phyloP scores from a whole-genome alignment of 2,797 vertebrate species.

The Phrynocephalus vlangalii region DNA sequence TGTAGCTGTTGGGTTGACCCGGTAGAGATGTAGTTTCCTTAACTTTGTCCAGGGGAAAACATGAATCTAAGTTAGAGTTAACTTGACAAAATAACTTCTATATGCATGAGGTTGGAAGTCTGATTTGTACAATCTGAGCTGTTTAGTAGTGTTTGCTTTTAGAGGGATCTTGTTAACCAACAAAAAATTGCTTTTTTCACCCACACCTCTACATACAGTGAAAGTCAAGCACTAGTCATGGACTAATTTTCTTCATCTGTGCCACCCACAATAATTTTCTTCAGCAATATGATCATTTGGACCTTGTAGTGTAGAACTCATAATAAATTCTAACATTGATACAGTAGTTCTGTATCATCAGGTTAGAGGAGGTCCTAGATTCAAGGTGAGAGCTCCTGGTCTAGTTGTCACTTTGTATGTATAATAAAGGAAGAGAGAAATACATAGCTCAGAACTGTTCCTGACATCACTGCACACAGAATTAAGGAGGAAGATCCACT shows the following conservation, averaged over 20 bases:
- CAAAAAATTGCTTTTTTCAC: neutral
- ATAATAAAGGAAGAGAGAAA: neutral
- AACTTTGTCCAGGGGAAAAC: constrained; percentile 54
- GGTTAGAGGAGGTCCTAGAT: neutral
- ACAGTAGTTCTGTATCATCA: neutral
- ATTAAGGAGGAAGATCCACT: neutral
- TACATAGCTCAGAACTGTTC: neutral
- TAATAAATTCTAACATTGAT: neutral
- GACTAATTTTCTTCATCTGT: neutral
- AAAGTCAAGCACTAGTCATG: neutral
- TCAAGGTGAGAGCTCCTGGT: neutral
- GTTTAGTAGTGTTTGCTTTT: constrained; percentile 3
- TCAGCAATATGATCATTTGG: neutral
- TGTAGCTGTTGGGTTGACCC: constrained; percentile 6
- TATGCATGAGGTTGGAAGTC: constrained; percentile 7
- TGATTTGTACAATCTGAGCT: constrained; percentile 13
- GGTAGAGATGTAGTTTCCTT: constrained; percentile 38
- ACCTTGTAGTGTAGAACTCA: neutral
- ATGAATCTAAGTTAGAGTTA: constrained; percentile 36
- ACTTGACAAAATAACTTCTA: constrained; percentile 15
- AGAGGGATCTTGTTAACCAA: constrained; percentile 8
- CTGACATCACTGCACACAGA: neutral
- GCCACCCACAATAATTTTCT: neutral
- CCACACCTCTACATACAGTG: neutral
- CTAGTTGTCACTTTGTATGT: neutral